phyloP scores from a whole-genome alignment of 1,140 invertebrate genomes.

The Leptinotarsa texana region DNA sequence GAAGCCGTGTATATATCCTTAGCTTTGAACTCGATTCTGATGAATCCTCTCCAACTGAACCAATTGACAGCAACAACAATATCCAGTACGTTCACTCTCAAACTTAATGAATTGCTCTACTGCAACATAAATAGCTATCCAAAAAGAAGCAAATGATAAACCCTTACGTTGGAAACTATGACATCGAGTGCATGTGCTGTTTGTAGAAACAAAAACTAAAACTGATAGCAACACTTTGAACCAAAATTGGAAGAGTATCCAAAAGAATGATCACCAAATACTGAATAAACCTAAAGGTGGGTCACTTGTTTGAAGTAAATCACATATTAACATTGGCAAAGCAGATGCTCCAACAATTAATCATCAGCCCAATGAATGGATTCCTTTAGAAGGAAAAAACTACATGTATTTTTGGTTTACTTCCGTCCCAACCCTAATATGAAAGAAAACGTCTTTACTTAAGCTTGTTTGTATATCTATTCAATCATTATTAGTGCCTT shows the following conservation, averaged over 20 bases:
- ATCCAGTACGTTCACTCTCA: neutral
- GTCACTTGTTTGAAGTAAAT: neutral
- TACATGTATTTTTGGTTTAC: conserved; percentile 2
- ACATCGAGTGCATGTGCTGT: neutral
- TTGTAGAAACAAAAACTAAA: conserved; percentile 1
- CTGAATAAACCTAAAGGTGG: neutral
- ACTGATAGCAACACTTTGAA: neutral
- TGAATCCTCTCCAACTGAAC: conserved; percentile 1
- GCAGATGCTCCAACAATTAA: neutral
- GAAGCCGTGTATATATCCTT: neutral
- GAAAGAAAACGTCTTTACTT: neutral
- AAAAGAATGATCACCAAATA: conserved; percentile 3
- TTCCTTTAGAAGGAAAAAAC: neutral
- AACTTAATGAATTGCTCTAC: neutral
- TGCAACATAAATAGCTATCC: neutral
- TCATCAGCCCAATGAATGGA: neutral
- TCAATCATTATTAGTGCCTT: neutral
- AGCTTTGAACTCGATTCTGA: neutral
- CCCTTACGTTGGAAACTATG: neutral
- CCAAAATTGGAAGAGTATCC: neutral
- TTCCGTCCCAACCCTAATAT: neutral
- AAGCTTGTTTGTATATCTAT: neutral
- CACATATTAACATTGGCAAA: conserved; percentile 4
- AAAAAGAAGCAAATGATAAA: neutral
- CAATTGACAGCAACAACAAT: neutral